Evolutionary conservation across 2,113 vertebrate genomes (phyloP).

Genomic region (Protobothrops flavoviridis): DNA sequence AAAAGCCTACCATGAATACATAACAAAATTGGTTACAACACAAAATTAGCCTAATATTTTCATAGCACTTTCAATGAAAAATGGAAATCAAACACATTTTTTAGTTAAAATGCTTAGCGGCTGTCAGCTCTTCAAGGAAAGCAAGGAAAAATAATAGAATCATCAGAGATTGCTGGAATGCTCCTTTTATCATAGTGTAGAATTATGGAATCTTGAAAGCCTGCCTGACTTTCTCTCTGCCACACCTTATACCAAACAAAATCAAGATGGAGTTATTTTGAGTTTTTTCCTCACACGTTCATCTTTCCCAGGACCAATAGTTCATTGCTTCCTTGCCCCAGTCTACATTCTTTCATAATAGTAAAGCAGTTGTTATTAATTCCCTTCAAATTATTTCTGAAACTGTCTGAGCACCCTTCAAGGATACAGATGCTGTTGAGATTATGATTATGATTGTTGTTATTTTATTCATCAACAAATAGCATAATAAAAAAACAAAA

Average conservation of each 20-base stretch:
- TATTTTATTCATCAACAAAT: neutral
- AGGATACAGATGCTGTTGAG: neutral
- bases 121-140: neutral
- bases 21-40: neutral
- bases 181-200: neutral
- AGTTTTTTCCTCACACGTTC: neutral
- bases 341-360: neutral
- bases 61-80: neutral
- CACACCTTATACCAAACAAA: neutral
- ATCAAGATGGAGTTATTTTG: neutral
- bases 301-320: neutral
- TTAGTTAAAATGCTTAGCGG: neutral
- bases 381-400: neutral
- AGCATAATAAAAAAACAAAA: neutral
- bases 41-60: neutral
- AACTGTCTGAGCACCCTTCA: neutral
- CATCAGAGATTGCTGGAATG: neutral
- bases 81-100: neutral
- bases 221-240: neutral
- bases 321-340: neutral
- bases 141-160: neutral
- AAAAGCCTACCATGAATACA: neutral
- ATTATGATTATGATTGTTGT: neutral
- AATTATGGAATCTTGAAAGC: neutral
- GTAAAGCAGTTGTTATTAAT: neutral